A percentile compares a stretch with the other conserved stretches of the same genome.
phyloP scores from a whole-genome alignment of 1,140 invertebrate genomes.

The Drosophila biarmipes region DNA sequence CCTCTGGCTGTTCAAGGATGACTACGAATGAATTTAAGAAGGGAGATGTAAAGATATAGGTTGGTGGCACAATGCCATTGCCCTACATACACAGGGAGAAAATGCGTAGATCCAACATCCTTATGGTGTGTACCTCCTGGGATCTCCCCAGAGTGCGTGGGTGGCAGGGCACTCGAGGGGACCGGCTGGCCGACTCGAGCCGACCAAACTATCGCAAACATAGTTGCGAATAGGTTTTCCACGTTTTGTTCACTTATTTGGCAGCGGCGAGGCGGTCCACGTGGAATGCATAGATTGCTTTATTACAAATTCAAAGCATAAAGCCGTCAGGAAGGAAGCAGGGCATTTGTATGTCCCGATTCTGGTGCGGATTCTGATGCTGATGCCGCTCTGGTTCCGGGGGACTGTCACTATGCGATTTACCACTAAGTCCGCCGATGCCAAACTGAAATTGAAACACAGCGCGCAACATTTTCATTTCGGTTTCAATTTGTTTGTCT shows the following conservation, averaged over 20 bases:
- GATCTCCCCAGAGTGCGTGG: background rate
- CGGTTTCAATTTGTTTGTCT: constrained; percentile 46
- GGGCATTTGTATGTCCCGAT: constrained; percentile 34
- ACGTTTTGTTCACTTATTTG: constrained; percentile 34
- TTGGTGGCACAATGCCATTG: no score
- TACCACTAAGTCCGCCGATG: constrained; percentile 36
- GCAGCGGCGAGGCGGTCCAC: constrained; percentile 1
- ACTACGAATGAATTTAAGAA: no score
- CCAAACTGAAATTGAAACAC: constrained; percentile 44
- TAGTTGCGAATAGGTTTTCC: constrained; percentile 31
- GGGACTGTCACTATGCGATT: constrained; percentile 20
- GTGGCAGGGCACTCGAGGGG: constrained; percentile 5
- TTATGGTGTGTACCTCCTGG: no score
- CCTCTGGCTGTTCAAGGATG: no score
- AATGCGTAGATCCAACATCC: no score
- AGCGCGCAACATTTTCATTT: constrained; percentile 29
- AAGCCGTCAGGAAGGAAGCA: constrained; percentile 54
- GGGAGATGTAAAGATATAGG: no score
- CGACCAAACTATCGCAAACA: constrained; percentile 37
- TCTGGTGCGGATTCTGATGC: background rate
- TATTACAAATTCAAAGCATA: constrained; percentile 50
- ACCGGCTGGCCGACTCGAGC: background rate
- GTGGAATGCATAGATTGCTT: constrained; percentile 44
- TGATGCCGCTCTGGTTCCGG: background rate
- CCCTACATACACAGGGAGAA: no score